Percentiles rank a stretch among this genome's conserved stretches.
phyloP scores from a whole-genome alignment of 2,113 vertebrate genomes.

The Serinus canaria region DNA sequence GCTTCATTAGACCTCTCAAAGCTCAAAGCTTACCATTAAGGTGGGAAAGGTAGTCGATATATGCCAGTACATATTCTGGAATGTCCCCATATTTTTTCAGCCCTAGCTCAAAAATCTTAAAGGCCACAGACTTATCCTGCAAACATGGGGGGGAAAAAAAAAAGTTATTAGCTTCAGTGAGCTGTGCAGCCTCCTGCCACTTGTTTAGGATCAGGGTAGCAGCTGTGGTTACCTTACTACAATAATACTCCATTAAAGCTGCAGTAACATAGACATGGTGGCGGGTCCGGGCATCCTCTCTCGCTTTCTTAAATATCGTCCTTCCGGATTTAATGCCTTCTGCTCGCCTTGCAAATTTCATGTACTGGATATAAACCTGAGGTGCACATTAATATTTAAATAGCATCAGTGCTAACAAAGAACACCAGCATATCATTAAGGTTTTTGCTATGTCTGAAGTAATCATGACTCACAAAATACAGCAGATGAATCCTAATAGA shows the following conservation, averaged over 20 bases:
- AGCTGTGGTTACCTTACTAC: conserved; percentile 87
- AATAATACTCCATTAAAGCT: conserved; percentile 99
- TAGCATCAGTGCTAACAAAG: neutral
- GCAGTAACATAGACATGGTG: conserved; percentile 98
- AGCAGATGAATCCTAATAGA: neutral
- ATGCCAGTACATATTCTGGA: conserved; percentile 97
- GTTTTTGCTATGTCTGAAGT: neutral
- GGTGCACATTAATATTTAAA: neutral
- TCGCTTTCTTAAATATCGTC: conserved; percentile 98
- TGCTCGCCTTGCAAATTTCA: conserved; percentile 98
- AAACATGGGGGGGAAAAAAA: neutral
- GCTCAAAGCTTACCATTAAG: conserved; percentile 87
- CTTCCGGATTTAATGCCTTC: conserved; percentile 98
- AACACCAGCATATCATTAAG: neutral
- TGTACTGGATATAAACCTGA: conserved; percentile 97
- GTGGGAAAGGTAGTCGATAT: conserved; percentile 98
- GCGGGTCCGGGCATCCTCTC: conserved; percentile 91
- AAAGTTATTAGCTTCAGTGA: neutral
- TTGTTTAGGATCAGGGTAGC: neutral
- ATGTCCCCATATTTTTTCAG: conserved; percentile 99
- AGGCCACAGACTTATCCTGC: conserved; percentile 99
- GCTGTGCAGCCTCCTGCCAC: neutral
- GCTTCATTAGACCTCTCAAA: neutral
- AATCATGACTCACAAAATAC: neutral
- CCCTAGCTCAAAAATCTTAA: conserved; percentile 99